phyloP scores from a whole-genome alignment of 2,113 vertebrate genomes.

The Eulemur macaco region DNA sequence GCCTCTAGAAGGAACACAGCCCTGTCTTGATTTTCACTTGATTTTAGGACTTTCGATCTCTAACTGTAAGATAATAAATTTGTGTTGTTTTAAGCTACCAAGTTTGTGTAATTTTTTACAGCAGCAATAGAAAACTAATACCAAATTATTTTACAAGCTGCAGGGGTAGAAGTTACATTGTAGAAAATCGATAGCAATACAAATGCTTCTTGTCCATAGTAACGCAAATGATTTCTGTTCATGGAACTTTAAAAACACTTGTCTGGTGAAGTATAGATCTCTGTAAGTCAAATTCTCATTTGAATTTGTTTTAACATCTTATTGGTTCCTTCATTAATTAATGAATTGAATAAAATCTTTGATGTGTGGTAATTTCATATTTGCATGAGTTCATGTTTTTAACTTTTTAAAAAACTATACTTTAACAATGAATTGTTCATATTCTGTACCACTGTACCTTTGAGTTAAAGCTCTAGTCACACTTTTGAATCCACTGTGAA shows the following conservation, averaged over 20 bases:
- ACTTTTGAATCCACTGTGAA: not conserved
- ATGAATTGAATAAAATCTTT: slow-evolving; percentile 30
- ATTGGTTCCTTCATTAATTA: not conserved
- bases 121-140: not conserved
- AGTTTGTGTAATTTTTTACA: not conserved
- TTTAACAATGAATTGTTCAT: not conserved
- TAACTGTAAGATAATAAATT: not conserved
- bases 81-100: not conserved
- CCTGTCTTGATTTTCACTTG: not conserved
- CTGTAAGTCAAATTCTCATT: not conserved
- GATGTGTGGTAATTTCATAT: not conserved
- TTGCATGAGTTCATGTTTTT: not conserved
- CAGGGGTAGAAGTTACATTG: not conserved
- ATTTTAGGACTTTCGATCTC: not conserved
- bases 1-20: not conserved
- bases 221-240: not conserved
- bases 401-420: not conserved
- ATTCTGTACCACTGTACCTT: not conserved
- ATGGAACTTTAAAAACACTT: not conserved
- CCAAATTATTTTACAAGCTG: not conserved
- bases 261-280: not conserved
- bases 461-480: not conserved
- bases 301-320: not conserved
- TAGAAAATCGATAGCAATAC: not conserved
- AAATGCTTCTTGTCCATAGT: not conserved